Percentiles rank a stretch among this genome's conserved stretches.
These are phyloP conservation scores for Cerceris ruficornis DNA, from an alignment of 2,888 invertebrate species.

Conservation along the genomic window DNA sequence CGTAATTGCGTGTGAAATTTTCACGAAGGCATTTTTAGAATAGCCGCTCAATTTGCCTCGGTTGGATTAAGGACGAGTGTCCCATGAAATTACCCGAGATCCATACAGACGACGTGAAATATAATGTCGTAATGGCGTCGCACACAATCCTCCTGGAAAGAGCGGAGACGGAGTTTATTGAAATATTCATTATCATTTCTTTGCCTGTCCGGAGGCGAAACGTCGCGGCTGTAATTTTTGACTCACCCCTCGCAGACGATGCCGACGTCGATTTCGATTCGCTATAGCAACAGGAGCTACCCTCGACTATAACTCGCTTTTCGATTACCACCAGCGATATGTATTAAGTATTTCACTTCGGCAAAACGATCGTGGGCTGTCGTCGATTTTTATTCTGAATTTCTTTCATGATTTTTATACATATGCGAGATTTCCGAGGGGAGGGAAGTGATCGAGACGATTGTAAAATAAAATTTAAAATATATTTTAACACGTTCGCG, in stretches of 20 bases:
- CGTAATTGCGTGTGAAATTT: not conserved
- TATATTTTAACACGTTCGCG: too few relatives aligned
- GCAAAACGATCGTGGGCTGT: not conserved
- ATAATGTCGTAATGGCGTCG: slow-evolving; percentile 10
- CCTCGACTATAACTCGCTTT: slow-evolving; percentile 16
- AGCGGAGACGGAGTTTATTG: slow-evolving; percentile 48
- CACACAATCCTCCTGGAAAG: slow-evolving; percentile 12
- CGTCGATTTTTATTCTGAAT: not conserved
- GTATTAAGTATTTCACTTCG: not conserved
- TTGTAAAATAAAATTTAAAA: too few relatives aligned
- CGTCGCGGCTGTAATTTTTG: slow-evolving; percentile 27
- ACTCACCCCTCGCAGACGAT: slow-evolving; percentile 27
- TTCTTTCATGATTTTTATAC: not conserved
- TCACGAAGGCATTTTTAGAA: too few relatives aligned
- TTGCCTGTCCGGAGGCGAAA: slow-evolving; percentile 14
- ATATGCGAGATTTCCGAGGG: too few relatives aligned
- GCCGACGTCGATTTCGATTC: slow-evolving; percentile 28
- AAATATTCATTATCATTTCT: slow-evolving; percentile 61
- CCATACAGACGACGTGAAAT: too few relatives aligned
- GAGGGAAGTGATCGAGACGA: too few relatives aligned
- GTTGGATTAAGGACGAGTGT: too few relatives aligned
- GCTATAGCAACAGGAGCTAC: slow-evolving; percentile 34
- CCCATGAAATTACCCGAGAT: too few relatives aligned
- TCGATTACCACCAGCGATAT: slow-evolving; percentile 7
- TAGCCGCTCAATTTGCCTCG: too few relatives aligned